Base-by-base conservation (phyloP, 1,140 invertebrate species). In the Thalassaphorura encarpata region DNA sequence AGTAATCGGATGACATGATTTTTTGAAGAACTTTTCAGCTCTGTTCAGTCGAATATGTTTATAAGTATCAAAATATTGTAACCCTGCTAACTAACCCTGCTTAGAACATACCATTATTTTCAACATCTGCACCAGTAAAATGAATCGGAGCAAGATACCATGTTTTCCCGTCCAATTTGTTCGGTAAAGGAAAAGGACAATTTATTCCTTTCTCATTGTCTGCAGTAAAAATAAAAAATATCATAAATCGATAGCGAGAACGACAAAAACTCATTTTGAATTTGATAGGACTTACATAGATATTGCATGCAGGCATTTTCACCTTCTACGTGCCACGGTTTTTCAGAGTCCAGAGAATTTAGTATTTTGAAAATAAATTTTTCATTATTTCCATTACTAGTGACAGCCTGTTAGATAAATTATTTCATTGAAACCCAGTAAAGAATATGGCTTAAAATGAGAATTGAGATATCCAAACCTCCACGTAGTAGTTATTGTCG, bases 351-450 rank as follows among this genome's bases (percentile, higher is more conserved):
- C 66, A 87, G 72, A 0, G 82, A 78, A 70, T 91, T 92, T 21
- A 85, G 72, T 36, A 92, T 78, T 73, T 91, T 91, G 27, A 92
- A 70, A 11, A 87, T 80, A 65, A 89, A 92, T 0, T 64, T 61
- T 43, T 41, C 84, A 84, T 62, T 81, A 24, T 3, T 49, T 21
- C 47, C 57, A 65, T 0, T 66, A 24, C 13, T 42, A 45, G 29
- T 72, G 62, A 41, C 71, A 53, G 33, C 33, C 33, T 36, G 61
- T 63, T 52, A 70, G 69, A 27, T 56, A n/a, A n/a, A n/a, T n/a
- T n/a, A n/a, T n/a, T n/a, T n/a, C n/a, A n/a, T n/a, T n/a, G n/a
- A n/a, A n/a, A n/a, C n/a, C n/a, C n/a, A n/a, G n/a, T n/a, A n/a
- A n/a, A n/a, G n/a, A n/a, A n/a, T n/a, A n/a, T n/a, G n/a, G n/a